phyloP scores from a whole-genome alignment of 2,113 vertebrate genomes.

The Acanthisitta chloris region DNA sequence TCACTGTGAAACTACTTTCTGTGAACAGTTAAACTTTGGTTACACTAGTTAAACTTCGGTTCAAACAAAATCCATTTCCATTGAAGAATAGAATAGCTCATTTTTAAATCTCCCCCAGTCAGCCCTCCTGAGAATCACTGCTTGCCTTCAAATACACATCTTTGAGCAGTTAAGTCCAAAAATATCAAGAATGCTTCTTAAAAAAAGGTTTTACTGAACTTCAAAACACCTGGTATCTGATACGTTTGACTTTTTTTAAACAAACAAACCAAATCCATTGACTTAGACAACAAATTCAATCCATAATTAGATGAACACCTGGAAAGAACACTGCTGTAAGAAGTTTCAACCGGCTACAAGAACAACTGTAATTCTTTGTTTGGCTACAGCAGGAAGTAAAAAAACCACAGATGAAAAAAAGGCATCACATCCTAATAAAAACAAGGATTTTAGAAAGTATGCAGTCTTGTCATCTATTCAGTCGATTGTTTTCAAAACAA shows the following conservation, averaged over 20 bases:
- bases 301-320: not conserved
- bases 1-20: not conserved
- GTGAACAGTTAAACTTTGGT: not conserved
- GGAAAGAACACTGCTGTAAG: not conserved
- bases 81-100: not conserved
- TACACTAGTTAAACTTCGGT: not conserved
- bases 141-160: not conserved
- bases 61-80: not conserved
- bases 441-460: not conserved
- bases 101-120: not conserved
- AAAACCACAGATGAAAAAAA: not conserved
- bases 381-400: not conserved
- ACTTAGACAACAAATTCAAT: not conserved
- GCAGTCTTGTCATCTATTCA: not conserved
- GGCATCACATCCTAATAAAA: not conserved
- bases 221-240: not conserved
- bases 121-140: not conserved
- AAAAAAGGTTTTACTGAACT: not conserved
- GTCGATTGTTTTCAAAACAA: not conserved
- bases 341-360: not conserved
- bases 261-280: not conserved
- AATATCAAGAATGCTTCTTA: not conserved
- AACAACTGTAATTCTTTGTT: not conserved
- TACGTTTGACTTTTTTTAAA: not conserved
- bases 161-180: not conserved